Base-by-base conservation (phyloP, 2,797 vertebrate species). In the Podarcis lilfordi region DNA sequence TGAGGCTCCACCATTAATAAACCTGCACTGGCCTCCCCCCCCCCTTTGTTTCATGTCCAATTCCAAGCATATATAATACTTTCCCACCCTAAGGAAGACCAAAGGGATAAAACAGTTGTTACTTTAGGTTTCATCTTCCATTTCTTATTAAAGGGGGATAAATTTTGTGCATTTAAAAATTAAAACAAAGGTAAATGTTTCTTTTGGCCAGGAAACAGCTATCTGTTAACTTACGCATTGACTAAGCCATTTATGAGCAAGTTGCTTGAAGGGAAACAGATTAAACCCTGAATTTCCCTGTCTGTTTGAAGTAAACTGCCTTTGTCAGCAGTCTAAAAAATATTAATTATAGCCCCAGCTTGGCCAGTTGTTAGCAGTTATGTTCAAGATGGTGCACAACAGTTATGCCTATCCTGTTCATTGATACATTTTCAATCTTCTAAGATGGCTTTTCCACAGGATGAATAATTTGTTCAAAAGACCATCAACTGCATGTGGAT, bases 311-410 rank as follows among this genome's bases (percentile, higher is more conserved):
- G 37, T 50, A 50, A 81, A 61, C 23, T 91, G 69, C 35, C 74
- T 80, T 89, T 84, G n/a, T 86, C 84, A 45, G 21, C 2, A 64
- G 61, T 45, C 9, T 87, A 25, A 68, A 55, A 50, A 32, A 86
- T 91, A 64, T 90, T 91, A 92, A 93, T 93, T 92, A 90, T 91
- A 59, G 80, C 81, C 21, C 40, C 40, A 93, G 29, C 0, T 27
- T 1, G 27, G 80, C 89, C 66, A 64, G 74, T 83, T 88, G 69
- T 89, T 85, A n/a, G 1, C 71, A 92, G 89, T 91, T 86, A 29
- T 45, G 25, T 91, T 85, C 74, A 90, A 91, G 80, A 50, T 19
- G 55, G 25, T 6, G 27, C 15, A 17, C 35, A 19, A 4, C 27
- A 45, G 15, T 45, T 71, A 55, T 13, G n/a, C 35, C 23, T 35